Evolutionary conservation across 92 coral and sea anemone species (phyloP), one percentile per base, ranked within the genome.

Genomic region (Siderastrea siderea): DNA sequence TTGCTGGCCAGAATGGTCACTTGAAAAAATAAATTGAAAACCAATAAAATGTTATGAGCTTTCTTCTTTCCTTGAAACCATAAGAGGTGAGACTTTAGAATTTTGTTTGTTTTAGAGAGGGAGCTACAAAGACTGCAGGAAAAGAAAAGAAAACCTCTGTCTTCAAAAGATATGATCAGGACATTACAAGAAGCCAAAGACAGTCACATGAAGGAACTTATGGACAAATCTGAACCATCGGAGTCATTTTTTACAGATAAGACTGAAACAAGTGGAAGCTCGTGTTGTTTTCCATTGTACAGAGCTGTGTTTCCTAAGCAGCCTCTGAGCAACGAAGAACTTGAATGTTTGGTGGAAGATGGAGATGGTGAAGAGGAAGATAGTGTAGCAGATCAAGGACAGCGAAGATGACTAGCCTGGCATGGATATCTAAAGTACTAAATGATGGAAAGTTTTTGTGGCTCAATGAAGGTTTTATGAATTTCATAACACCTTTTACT

Each of bases 241-340:
- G 90, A 86, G 64, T 69, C 80, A 6, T 93, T 84, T 62, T 26
- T 93, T 6, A 49, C 78, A 68, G 91, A 86, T 62, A 96, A 91
- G 3, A 74, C 82, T 45, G 89, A 91, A 43, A 53, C 19, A 19
- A 68, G 71, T 6, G 70, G 86, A 61, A 91, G 38, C 43, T 71
- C 88, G 47, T 91, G 92, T 77, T 95, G 98, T 84, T 80, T 81
- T 55, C 87, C 87, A 52, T 19, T 91, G 5, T 93, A 93, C 75
- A 81, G 89, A 13, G 69, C 81, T 49, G 53, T 93, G 64, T 95
- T 91, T 68, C 98, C 98, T n/a, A 86, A 86, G 82, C 98, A 93
- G 67, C 96, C 96, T 45, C 80, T 89, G 44, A 95, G 79, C 59
- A 88, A 86, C 69, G 93, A 95, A 77, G 98, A 95, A 84, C 85